These are phyloP conservation scores for Dynastes grantii DNA, from an alignment of 2,888 invertebrate species.

Conservation along the genomic window DNA sequence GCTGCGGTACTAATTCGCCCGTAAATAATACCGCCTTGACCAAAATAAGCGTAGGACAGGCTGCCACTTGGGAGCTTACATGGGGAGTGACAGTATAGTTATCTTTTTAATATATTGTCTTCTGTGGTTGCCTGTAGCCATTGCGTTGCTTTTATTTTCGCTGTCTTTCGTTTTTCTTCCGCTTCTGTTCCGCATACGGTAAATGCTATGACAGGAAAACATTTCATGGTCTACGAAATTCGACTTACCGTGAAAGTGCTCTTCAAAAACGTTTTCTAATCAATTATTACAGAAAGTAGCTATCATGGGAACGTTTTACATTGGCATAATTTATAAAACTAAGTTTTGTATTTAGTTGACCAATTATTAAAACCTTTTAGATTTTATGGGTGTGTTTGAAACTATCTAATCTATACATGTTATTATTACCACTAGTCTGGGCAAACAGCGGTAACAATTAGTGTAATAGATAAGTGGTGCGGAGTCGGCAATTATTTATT, in stretches of 20 bases:
- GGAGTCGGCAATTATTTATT: too few relatives aligned
- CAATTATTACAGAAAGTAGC: neutral
- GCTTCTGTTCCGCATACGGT: neutral
- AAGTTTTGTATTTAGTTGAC: too few relatives aligned
- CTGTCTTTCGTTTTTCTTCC: conserved; percentile 7
- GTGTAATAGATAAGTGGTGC: too few relatives aligned
- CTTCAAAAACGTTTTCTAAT: conserved; percentile 9
- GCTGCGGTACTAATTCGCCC: conserved; percentile 29
- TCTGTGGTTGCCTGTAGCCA: conserved; percentile 10
- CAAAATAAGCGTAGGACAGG: conserved; percentile 44
- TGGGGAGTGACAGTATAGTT: conserved; percentile 42
- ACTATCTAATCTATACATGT: too few relatives aligned
- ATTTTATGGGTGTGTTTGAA: too few relatives aligned
- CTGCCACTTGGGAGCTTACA: conserved; percentile 42
- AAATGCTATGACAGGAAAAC: conserved; percentile 20
- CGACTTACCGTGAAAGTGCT: conserved; percentile 22
- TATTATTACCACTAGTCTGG: too few relatives aligned
- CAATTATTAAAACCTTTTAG: too few relatives aligned
- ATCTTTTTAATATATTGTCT: conserved; percentile 47
- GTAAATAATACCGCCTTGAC: conserved; percentile 41
- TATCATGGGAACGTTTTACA: too few relatives aligned
- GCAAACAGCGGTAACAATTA: too few relatives aligned
- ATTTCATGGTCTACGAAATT: conserved; percentile 15
- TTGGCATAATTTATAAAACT: too few relatives aligned
- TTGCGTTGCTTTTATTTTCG: conserved; percentile 11